These are phyloP conservation scores for Drosophila suboccidentalis DNA, from an alignment of 2,888 invertebrate genomes.

Conservation along the genomic window DNA sequence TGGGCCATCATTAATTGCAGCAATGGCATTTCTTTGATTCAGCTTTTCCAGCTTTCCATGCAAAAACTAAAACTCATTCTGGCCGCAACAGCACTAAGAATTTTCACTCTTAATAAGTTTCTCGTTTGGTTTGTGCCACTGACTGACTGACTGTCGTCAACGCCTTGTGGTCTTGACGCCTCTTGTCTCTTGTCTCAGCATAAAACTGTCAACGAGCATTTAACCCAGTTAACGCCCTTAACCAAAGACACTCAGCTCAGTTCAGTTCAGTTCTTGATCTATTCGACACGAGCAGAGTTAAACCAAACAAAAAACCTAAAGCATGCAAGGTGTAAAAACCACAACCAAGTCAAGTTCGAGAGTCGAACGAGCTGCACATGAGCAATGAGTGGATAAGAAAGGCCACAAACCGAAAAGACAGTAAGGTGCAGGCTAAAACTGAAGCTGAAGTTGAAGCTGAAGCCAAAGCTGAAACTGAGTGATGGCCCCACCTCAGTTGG, in stretches of 20 bases:
- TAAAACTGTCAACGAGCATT: slow-evolving; percentile 77
- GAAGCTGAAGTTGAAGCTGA: slow-evolving; percentile 6
- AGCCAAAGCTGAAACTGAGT: slow-evolving; percentile 54
- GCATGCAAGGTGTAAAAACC: slow-evolving; percentile 68
- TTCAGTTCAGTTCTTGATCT: slow-evolving; percentile 33
- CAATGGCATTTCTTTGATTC: slow-evolving; percentile 43
- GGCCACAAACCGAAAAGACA: slow-evolving; percentile 55
- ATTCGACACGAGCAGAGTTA: slow-evolving; percentile 53
- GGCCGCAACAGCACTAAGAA: slow-evolving; percentile 46
- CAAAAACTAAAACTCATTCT: slow-evolving; percentile 65
- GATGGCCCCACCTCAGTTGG: slow-evolving; percentile 62
- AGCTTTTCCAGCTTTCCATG: slow-evolving; percentile 69
- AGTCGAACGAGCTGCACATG: slow-evolving; percentile 40
- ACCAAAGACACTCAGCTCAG: slow-evolving; percentile 41
- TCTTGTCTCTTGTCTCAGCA: slow-evolving; percentile 53
- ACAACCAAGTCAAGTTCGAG: slow-evolving; percentile 33
- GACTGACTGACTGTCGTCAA: slow-evolving; percentile 74
- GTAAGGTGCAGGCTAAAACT: slow-evolving; percentile 48
- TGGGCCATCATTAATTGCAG: slow-evolving; percentile 62
- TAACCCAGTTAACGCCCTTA: slow-evolving; percentile 80
- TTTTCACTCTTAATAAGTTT: slow-evolving; percentile 79
- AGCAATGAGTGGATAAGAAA: slow-evolving; percentile 58
- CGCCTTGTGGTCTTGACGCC: slow-evolving; percentile 47
- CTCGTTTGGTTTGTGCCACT: slow-evolving; percentile 75
- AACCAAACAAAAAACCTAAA: slow-evolving; percentile 35